A percentile compares a stretch with the other conserved stretches of the same genome.
These are phyloP conservation scores for Palythoa grandis DNA, from an alignment of 92 coral and sea anemone genomes.

Conservation along the genomic window DNA sequence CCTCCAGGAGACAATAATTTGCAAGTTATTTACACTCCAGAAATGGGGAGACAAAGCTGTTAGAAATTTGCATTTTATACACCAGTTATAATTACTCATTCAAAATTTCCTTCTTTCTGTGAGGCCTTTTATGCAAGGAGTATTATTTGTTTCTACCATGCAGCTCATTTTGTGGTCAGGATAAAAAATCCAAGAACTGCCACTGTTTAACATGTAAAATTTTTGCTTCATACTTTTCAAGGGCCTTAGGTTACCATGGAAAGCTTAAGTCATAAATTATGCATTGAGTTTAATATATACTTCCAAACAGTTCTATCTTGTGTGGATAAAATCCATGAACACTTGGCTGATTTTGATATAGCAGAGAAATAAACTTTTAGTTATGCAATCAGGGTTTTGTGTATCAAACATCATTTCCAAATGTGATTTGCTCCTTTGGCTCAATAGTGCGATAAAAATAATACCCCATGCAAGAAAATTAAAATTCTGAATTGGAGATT, in stretches of 20 bases:
- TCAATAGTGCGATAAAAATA: background rate
- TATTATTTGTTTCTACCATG: background rate
- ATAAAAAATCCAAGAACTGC: background rate
- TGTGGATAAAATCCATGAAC: constrained; percentile 4
- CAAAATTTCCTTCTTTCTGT: background rate
- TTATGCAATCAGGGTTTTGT: background rate
- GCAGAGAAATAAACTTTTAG: background rate
- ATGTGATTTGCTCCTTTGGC: background rate
- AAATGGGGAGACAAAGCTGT: background rate
- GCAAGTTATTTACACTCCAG: constrained; percentile 32
- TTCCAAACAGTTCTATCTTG: background rate
- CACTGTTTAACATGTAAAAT: background rate
- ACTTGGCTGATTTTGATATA: constrained; percentile 3
- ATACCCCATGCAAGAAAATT: constrained; percentile 20
- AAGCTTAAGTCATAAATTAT: constrained; percentile 32
- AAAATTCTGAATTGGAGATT: constrained; percentile 27
- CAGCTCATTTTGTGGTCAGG: constrained; percentile 2
- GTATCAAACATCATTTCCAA: background rate
- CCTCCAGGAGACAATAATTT: constrained; percentile 18
- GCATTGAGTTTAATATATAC: constrained; percentile 21
- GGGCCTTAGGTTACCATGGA: constrained; percentile 40
- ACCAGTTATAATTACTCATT: background rate
- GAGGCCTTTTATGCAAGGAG: background rate
- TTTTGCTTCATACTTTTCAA: constrained; percentile 39
- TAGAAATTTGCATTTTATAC: constrained; percentile 27